These are phyloP conservation scores for Perccottus glenii DNA, from an alignment of 2,113 vertebrate species.

Conservation along the genomic window DNA sequence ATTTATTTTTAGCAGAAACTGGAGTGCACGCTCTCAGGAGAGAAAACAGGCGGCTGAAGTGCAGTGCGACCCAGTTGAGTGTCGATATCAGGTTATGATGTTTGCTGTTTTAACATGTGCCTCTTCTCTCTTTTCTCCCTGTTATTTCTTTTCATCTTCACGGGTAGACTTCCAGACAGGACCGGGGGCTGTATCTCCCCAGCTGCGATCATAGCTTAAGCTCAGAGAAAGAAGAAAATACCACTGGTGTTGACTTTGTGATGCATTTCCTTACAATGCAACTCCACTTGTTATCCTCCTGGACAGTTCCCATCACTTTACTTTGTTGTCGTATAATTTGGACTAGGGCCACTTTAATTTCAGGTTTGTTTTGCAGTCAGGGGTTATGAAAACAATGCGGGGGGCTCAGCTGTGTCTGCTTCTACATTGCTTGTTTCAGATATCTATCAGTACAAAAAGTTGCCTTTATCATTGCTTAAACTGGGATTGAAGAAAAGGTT, in stretches of 20 bases:
- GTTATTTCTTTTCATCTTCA: slow-evolving; percentile 69
- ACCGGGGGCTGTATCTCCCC: slow-evolving; percentile 63
- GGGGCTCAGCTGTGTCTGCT: not conserved
- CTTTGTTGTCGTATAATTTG: slow-evolving; percentile 48
- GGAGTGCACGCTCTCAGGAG: slow-evolving; percentile 53
- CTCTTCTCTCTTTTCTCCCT: slow-evolving; percentile 55
- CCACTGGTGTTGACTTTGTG: slow-evolving; percentile 50
- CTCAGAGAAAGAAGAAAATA: slow-evolving; percentile 59
- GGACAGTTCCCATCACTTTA: slow-evolving; percentile 42
- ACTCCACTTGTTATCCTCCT: slow-evolving; percentile 46
- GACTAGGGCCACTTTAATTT: slow-evolving; percentile 35
- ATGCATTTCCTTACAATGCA: slow-evolving; percentile 52
- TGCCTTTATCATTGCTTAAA: too few relatives aligned
- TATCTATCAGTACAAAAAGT: too few relatives aligned
- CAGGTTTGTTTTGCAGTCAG: slow-evolving; percentile 52
- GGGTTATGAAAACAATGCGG: slow-evolving; percentile 40
- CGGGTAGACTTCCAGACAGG: slow-evolving; percentile 63
- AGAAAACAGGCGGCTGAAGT: slow-evolving; percentile 64
- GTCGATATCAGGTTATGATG: slow-evolving; percentile 75
- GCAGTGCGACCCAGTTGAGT: slow-evolving; percentile 61
- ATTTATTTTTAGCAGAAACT: slow-evolving; percentile 71
- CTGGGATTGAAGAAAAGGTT: too few relatives aligned
- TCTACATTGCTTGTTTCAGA: too few relatives aligned
- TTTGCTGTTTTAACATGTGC: slow-evolving; percentile 76
- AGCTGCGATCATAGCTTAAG: slow-evolving; percentile 65